Base-by-base conservation (phyloP, 2,888 invertebrate species). In the Palloptera scutellata region DNA sequence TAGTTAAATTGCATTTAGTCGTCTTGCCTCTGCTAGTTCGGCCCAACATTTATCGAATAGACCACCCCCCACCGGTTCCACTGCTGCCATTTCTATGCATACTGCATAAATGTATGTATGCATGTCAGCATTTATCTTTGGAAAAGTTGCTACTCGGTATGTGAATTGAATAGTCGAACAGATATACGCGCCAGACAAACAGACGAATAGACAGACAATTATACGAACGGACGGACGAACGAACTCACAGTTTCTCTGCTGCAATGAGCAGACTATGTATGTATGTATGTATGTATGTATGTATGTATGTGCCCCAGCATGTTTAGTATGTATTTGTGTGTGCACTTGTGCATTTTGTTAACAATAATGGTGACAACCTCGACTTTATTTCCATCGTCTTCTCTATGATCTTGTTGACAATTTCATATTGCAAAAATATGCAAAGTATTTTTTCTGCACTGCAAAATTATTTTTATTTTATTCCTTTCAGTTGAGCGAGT, bases 361-460 rank as follows among this genome's bases (percentile, higher is more conserved):
- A 68, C 73, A 73, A 70, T 74, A 76, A 77, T 78, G 79, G 79
- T 77, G 79, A 76, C 79, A 78, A 77, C 74, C 77, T 78, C 77
- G 75, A 76, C 78, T 79, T 76, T 78, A 79, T 78, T 78, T 78
- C 6, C 17, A 54, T 6, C 57, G 15, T 41, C 19, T 52, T 75
- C 72, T 75, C 77, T 78, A 77, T 76, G 78, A 78, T 74, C 78
- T 78, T 74, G 78, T 78, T 81, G 81, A 81, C 79, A 81, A 79
- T 78, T 81, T 79, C 76, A 78, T 79, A 77, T 78, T 69, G 68
- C 69, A 67, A 66, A 75, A 75, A 77, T 78, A 79, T 79, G 78
- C 78, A 78, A 77, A 78, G 70, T 76, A 79, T 77, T 79, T 70
- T 61, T 64, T 69, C 68, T 30, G 30, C 30, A 30, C 30, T 30